Percentiles rank a stretch among this genome's conserved stretches.
Conservation (phyloP, 2,797 vertebrate species). For the Tapera naevia region DNA sequence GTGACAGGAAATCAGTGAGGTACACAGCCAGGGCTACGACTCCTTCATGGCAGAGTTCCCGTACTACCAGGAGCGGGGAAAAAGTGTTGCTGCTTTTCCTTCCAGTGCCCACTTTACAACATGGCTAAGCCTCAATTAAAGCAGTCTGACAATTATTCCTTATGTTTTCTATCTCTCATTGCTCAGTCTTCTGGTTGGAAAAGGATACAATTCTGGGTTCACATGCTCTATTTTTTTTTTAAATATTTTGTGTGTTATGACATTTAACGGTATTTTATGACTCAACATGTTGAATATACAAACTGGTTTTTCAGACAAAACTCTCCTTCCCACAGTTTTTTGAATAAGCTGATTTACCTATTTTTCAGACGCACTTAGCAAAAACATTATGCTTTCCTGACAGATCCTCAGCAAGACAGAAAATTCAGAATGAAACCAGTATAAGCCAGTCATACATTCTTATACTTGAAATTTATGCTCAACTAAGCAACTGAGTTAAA, state of each 20-base stretch:
- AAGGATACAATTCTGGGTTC: neutral
- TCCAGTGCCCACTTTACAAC: neutral
- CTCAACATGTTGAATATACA: neutral
- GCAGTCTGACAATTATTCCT: neutral
- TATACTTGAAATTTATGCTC: slow-evolving; percentile 7
- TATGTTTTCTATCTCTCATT: neutral
- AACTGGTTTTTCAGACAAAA: neutral
- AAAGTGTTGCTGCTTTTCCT: neutral
- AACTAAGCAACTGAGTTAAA: slow-evolving; percentile 41
- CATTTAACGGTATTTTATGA: slow-evolving; percentile 2
- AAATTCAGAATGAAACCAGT: neutral
- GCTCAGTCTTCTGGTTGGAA: neutral
- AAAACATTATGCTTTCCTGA: neutral
- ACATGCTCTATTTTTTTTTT: accelerated
- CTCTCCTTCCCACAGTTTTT: neutral
- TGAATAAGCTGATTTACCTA: neutral
- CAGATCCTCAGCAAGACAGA: neutral
- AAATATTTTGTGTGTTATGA: slow-evolving; percentile 1
- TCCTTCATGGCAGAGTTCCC: neutral
- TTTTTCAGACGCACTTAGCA: neutral
- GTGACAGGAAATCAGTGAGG: neutral
- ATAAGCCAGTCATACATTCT: neutral
- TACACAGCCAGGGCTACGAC: neutral
- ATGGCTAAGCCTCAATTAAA: neutral
- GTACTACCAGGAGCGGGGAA: neutral